These are phyloP conservation scores for Phylloscopus whistleri DNA, from an alignment of 2,113 vertebrate genomes.

Conservation along the genomic window DNA sequence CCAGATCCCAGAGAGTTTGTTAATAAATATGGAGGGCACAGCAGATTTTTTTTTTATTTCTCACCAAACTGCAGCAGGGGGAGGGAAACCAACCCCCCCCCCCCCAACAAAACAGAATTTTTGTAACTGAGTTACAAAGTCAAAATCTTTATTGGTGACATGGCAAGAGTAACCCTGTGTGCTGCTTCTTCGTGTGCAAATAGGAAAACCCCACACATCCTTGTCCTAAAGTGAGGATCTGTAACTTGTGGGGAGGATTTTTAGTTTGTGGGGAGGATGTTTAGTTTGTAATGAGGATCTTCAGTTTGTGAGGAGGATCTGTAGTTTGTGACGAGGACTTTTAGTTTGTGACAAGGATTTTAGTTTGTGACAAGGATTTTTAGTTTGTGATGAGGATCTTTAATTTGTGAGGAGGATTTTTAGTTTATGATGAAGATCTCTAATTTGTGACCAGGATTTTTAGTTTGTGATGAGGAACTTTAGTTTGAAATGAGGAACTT, in stretches of 20 bases:
- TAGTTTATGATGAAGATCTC: background rate
- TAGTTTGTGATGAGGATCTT: background rate
- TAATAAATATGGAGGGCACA: background rate
- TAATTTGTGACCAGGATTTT: background rate
- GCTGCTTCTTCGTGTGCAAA: background rate
- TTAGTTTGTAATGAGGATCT: too few relatives aligned
- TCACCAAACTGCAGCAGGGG: background rate
- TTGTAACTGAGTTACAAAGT: background rate
- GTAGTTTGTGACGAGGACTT: background rate
- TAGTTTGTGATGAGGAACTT: fast-evolving
- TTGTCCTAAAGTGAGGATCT: background rate
- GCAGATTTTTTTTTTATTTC: background rate
- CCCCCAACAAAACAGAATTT: background rate
- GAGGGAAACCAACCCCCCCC: background rate
- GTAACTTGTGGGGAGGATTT: fast-evolving
- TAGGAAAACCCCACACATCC: background rate
- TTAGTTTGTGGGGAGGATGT: background rate
- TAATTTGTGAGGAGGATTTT: too few relatives aligned
- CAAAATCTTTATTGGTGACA: background rate
- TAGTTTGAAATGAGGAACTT: too few relatives aligned
- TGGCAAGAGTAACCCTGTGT: background rate
- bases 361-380: background rate
- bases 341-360: background rate
- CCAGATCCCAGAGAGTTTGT: background rate
- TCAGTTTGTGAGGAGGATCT: too few relatives aligned